phyloP scores from a whole-genome alignment of 2,113 vertebrate species.

The Climacteris rufus region DNA sequence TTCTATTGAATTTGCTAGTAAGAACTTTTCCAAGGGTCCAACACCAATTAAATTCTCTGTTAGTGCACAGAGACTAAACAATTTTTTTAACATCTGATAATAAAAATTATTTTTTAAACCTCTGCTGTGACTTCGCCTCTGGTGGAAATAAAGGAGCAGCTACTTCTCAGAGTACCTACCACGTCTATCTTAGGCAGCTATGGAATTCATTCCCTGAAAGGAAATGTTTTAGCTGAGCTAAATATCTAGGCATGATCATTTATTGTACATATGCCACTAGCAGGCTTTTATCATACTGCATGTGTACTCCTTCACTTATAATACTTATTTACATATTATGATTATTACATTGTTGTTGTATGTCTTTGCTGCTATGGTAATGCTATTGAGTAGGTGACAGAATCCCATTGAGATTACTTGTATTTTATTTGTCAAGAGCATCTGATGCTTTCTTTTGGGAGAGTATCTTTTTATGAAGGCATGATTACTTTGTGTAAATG shows the following conservation, averaged over 20 bases:
- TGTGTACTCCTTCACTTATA: not conserved
- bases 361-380: not conserved
- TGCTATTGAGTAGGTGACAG: not conserved
- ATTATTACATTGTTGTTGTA: not conserved
- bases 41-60: not conserved
- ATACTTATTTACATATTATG: not conserved
- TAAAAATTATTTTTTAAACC: not conserved
- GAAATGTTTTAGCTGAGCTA: not conserved
- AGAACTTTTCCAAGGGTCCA: not conserved
- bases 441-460: not conserved
- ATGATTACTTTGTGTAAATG: not conserved
- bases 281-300: not conserved
- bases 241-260: not conserved
- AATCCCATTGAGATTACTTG: not conserved
- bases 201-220: not conserved
- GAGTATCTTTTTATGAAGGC: not conserved
- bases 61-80: not conserved
- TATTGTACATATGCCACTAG: not conserved
- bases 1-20: not conserved
- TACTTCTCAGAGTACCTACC: not conserved
- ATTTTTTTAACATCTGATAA: not conserved
- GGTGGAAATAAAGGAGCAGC: not conserved
- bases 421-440: not conserved
- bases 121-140: not conserved
- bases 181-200: not conserved